phyloP scores from a whole-genome alignment of 2,113 vertebrate species.

The Elaphurus davidianus region DNA sequence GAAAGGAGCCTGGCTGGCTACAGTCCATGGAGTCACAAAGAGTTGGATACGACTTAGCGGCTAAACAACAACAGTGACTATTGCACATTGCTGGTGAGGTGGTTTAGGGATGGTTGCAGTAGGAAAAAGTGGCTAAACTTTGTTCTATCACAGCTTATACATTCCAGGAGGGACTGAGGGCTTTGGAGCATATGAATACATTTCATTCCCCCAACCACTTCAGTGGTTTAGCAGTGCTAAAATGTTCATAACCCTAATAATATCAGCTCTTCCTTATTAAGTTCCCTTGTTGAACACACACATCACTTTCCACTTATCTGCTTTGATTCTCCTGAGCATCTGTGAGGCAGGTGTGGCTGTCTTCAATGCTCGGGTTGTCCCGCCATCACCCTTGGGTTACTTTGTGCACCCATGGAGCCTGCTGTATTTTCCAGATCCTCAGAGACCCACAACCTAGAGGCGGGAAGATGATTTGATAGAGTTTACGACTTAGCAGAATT shows the following conservation, averaged over 20 bases:
- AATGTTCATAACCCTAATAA: background rate
- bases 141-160: background rate
- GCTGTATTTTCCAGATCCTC: background rate
- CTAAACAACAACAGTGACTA: background rate
- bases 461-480: fast-evolving
- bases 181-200: background rate
- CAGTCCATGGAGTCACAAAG: background rate
- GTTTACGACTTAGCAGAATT: background rate
- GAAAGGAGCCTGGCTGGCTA: background rate
- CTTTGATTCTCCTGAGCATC: background rate
- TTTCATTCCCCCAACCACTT: background rate
- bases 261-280: background rate
- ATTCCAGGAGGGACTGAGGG: background rate
- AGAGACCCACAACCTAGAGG: background rate
- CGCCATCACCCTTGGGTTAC: background rate
- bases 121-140: background rate
- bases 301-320: background rate
- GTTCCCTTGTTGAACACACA: background rate
- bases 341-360: background rate
- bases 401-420: background rate
- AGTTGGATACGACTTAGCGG: background rate
- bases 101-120: background rate
- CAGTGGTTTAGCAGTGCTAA: background rate
- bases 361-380: fast-evolving
- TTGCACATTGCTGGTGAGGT: background rate